These are phyloP conservation scores for Drosophila albomicans DNA, from an alignment of 1,140 invertebrate species.

Conservation along the genomic window DNA sequence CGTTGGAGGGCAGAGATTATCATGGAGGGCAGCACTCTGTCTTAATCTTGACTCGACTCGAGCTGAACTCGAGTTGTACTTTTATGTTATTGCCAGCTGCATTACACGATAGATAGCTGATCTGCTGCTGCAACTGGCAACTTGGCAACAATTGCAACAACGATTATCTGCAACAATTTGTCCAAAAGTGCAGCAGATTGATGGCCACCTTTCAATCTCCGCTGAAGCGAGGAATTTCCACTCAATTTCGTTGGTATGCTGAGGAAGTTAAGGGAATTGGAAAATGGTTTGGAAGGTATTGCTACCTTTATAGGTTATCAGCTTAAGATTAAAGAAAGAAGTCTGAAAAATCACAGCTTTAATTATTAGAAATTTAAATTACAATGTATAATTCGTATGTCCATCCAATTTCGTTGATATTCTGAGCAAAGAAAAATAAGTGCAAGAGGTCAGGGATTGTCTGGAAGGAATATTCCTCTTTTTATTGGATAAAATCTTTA, in stretches of 20 bases:
- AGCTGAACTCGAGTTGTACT: constrained; percentile 7
- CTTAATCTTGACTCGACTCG: constrained; percentile 29
- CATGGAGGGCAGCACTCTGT: constrained; percentile 1
- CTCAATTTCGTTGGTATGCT: not conserved
- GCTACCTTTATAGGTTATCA: too few relatives aligned
- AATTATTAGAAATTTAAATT: too few relatives aligned
- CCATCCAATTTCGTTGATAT: too few relatives aligned
- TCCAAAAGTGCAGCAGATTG: constrained; percentile 1
- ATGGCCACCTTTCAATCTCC: constrained; percentile 18
- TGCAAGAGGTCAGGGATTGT: too few relatives aligned
- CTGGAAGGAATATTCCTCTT: too few relatives aligned
- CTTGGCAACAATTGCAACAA: constrained; percentile 4
- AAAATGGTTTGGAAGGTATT: too few relatives aligned
- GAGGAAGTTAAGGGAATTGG: not conserved
- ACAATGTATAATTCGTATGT: too few relatives aligned
- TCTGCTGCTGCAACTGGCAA: not conserved
- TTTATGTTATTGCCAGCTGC: constrained; percentile 23
- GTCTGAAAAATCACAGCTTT: too few relatives aligned
- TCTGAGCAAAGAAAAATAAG: too few relatives aligned
- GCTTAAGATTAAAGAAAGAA: too few relatives aligned
- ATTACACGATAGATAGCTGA: constrained; percentile 15
- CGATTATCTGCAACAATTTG: constrained; percentile 4
- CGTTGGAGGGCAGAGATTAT: constrained; percentile 16
- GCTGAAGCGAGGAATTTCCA: not conserved
- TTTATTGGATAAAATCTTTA: too few relatives aligned